Percentiles rank a stretch among this genome's conserved stretches.
Conservation (phyloP, 2,113 vertebrate genomes). For the Anolis carolinensis region DNA sequence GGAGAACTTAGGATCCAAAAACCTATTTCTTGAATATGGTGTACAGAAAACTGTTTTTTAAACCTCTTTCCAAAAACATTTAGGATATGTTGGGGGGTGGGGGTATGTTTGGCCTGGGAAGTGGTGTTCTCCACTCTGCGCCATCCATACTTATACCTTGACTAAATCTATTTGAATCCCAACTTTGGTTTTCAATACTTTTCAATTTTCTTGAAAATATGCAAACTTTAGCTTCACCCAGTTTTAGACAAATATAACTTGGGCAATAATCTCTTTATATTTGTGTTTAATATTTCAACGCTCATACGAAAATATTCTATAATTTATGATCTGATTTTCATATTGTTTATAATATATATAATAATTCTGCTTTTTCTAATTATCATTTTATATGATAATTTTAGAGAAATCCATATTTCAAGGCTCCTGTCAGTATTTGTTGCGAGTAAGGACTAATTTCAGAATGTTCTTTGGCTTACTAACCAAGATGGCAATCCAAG, state of each 20-base stretch:
- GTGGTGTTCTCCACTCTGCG: background rate
- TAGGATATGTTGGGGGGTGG: background rate
- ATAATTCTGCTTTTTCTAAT: conserved; percentile 50
- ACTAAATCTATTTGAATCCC: background rate
- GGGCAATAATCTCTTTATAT: conserved; percentile 62
- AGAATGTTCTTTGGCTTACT: background rate
- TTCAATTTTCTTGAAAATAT: background rate
- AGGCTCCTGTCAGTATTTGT: conserved; percentile 19
- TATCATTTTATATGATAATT: conserved; percentile 53
- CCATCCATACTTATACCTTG: background rate
- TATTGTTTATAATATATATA: conserved; percentile 62
- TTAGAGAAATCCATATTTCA: conserved; percentile 62
- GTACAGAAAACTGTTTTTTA: background rate
- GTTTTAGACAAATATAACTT: background rate
- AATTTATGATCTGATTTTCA: conserved; percentile 47
- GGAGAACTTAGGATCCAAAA: background rate
- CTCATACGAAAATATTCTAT: conserved; percentile 63
- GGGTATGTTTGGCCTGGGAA: background rate
- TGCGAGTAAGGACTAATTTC: conserved; percentile 38
- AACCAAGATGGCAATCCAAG: background rate
- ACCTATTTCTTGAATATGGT: background rate
- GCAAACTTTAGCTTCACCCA: background rate
- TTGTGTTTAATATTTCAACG: conserved; percentile 43
- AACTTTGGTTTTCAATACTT: background rate
- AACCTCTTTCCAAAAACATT: background rate